These are phyloP conservation scores for Tachina lurida DNA, from an alignment of 2,888 invertebrate genomes.

Conservation along the genomic window DNA sequence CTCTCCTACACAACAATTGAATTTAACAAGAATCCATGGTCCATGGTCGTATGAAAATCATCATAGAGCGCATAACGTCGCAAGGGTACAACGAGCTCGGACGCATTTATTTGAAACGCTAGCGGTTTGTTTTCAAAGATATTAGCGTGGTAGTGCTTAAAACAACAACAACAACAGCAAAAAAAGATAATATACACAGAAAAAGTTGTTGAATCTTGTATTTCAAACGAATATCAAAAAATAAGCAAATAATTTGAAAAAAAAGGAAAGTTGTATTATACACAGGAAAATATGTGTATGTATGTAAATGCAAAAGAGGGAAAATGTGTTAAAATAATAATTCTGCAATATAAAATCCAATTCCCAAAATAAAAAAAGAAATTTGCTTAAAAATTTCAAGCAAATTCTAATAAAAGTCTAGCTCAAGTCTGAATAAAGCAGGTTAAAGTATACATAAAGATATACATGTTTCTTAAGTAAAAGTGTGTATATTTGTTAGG, in stretches of 20 bases:
- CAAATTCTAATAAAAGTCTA: not conserved
- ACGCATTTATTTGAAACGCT: constrained; percentile 80
- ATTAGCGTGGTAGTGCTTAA: constrained; percentile 66
- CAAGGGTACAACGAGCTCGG: constrained; percentile 83
- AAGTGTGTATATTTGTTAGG: constrained; percentile 15
- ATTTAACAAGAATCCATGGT: constrained; percentile 75
- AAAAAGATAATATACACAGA: constrained; percentile 48
- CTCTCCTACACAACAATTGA: constrained; percentile 69
- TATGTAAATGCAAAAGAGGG: constrained; percentile 6
- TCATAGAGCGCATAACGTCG: constrained; percentile 83
- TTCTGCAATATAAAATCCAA: constrained; percentile 10
- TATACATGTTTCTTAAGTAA: not conserved
- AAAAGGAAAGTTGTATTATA: constrained; percentile 48
- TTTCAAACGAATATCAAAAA: constrained; percentile 34
- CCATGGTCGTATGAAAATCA: constrained; percentile 82
- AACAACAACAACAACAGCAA: constrained; percentile 19
- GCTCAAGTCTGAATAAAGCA: not conserved
- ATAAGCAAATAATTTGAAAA: constrained; percentile 27
- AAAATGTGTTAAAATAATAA: constrained; percentile 20
- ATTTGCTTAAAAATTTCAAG: not conserved
- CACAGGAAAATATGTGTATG: constrained; percentile 33
- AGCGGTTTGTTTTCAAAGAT: constrained; percentile 70
- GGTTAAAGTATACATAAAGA: not conserved
- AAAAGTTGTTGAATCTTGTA: constrained; percentile 65
- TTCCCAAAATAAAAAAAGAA: not conserved